Base-by-base conservation (phyloP, 92 coral and sea anemone genomes). In the Actinostola sp. region DNA sequence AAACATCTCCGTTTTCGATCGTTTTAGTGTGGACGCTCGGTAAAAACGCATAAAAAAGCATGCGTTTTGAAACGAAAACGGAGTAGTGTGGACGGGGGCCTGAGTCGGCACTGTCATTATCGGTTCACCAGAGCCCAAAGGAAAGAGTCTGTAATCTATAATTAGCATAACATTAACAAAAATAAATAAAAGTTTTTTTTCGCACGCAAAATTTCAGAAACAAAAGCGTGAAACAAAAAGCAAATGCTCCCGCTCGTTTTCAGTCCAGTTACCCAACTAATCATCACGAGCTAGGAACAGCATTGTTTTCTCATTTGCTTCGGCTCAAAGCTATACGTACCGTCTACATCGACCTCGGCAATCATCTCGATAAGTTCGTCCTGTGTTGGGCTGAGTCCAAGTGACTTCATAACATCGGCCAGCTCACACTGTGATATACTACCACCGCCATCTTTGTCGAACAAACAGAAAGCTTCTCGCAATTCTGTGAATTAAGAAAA, bases 381-480 rank as follows among this genome's bases (percentile, higher is more conserved):
- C 16, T 92, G 92, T 0, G 95, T 89, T 34, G 89, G 91, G 58
- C 81, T 92, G 36, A 89, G 95, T 14, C 97, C 97, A 28, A 89
- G 80, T n/a, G 97, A 89, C 49, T 88, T 67, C 86, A 92, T 78
- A 14, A 89, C 94, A 12, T 82, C 88, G 0, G 88, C 91, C 29
- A 89, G 88, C 32, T 92, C 97, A 26, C 85, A 85, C n/a, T 86
- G 89, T 12, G 97, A 87, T 50, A 92, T 86, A 2, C 86, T 82
- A 0, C 97, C 97, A 16, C 95, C 87, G 76, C 87, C 91, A 84
- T 83, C 90, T 86, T 89, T 92, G 52, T 89, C 95, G 73, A 89
- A 92, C 89, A 92, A 63, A 21, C 76, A 70, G 56, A 92, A 92
- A 12, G 97, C 95, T 49, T 92, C 97, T 56, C 74, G 79, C 73